phyloP scores from a whole-genome alignment of 2,888 invertebrate species.

The Sycophila texana region DNA sequence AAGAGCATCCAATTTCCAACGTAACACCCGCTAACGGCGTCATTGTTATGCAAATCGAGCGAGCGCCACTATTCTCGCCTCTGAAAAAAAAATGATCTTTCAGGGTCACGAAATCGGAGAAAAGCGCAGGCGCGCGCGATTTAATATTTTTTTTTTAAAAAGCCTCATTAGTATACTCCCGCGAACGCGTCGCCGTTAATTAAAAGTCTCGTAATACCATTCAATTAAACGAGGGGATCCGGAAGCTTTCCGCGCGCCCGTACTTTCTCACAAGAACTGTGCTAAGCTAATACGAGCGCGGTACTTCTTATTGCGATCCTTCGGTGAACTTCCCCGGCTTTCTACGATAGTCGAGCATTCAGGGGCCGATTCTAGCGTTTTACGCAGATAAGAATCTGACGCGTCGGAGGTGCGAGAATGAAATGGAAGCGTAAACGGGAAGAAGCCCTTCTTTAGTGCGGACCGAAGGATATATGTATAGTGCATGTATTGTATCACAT shows the following conservation, averaged over 20 bases:
- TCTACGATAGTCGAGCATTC: conserved; percentile 15
- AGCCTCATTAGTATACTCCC: conserved; percentile 22
- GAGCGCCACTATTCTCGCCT: background rate
- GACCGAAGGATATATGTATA: too few relatives aligned
- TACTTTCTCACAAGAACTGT: conserved; percentile 50
- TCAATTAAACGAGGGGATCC: conserved; percentile 48
- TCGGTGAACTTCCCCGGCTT: conserved; percentile 48
- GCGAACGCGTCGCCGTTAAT: conserved; percentile 29
- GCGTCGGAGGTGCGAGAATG: background rate
- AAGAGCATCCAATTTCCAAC: background rate
- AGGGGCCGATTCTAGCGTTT: conserved; percentile 27
- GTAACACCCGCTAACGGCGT: conserved; percentile 14
- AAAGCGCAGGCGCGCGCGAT: background rate
- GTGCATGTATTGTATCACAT: too few relatives aligned
- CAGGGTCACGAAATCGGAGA: conserved; percentile 27
- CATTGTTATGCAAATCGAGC: conserved; percentile 33
- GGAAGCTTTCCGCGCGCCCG: conserved; percentile 36
- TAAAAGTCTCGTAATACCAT: conserved; percentile 54
- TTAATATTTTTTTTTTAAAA: conserved; percentile 31
- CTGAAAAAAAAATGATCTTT: conserved; percentile 24
- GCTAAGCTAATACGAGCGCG: conserved; percentile 31
- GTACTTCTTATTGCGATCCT: conserved; percentile 35
- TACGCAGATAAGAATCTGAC: conserved; percentile 32
- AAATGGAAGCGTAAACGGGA: background rate
- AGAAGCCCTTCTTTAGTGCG: background rate